Percentiles rank a stretch among this genome's conserved stretches.
Evolutionary conservation across 2,888 invertebrate genomes (phyloP).

Genomic region (Falcaria lacertinaria): DNA sequence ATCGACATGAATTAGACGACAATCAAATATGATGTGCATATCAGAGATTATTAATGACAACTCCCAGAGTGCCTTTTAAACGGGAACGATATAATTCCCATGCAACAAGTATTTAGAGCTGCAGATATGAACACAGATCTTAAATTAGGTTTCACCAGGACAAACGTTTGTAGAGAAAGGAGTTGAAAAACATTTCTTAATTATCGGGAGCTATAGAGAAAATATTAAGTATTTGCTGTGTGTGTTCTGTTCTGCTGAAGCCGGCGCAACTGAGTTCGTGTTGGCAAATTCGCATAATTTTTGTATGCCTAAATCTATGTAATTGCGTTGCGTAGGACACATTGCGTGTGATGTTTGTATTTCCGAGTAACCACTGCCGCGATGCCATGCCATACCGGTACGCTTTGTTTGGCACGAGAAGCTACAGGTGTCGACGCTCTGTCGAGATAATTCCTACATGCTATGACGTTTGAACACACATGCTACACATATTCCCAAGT

Average conservation of each 20-base stretch:
- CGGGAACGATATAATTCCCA: not conserved
- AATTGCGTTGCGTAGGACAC: not conserved
- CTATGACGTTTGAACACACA: conserved; percentile 4
- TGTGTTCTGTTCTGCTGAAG: no score
- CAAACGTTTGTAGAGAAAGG: no score
- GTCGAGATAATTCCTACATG: conserved; percentile 34
- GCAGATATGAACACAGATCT: no score
- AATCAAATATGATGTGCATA: conserved; percentile 16
- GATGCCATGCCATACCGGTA: not conserved
- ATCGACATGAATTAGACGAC: conserved; percentile 27
- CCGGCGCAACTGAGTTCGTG: no score
- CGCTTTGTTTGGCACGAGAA: conserved; percentile 33
- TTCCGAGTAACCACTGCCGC: no score
- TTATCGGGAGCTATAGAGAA: no score
- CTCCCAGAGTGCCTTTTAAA: not conserved
- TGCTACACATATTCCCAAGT: not conserved
- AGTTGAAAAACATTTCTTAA: no score
- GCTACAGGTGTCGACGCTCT: conserved; percentile 51
- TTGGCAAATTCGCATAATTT: no score
- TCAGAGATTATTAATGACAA: conserved; percentile 24
- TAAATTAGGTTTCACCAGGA: no score
- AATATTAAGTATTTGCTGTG: no score
- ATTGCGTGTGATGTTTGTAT: not conserved
- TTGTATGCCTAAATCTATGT: no score
- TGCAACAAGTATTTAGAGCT: no score